Evolutionary conservation across 2,113 vertebrate genomes (phyloP), one percentile per base, ranked within the genome.

Genomic region (Sialia sialis): DNA sequence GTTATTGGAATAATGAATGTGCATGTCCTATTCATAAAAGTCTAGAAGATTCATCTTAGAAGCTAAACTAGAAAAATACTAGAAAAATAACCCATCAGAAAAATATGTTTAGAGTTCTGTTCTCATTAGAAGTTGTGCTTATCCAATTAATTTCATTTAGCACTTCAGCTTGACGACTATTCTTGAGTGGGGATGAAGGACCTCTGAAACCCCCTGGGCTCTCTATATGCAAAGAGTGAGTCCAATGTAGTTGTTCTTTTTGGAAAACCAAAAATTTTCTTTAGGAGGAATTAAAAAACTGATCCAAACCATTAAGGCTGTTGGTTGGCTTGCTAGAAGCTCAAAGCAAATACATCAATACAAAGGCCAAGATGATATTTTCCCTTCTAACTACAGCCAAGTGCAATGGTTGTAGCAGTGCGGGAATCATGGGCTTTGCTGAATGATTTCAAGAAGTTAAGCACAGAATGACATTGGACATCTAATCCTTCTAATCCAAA

Each of bases 401-500:
- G 16, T 3, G 27, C 10, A 6, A 56, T 82, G 44, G 22, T 20
- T 76, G 17, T 32, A 82, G 75, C 29, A n/a, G 44, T 55, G 34
- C 70, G 66, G 32, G 70, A 92, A 93, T 86, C 64, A 30, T 13
- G 10, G 17, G 25, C 25, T 81, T 75, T 72, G 27, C 34, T 89
- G 69, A 68, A 52, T 56, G 10, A 90, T 87, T 89, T 82, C 72
- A 64, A 29, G 72, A 84, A 75, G 7, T 90, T 79, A 82, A 79
- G 20, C 11, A 5, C 13, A 92, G 84, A 91, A 94, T 84, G 63
- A 7, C 69, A 66, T 41, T 62, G 70, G 60, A 69, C 34, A 87
- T 39, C 29, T 92, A 95, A 93, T 89, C 93, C 77, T 79, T 62
- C 62, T 89, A 82, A 83, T 83, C 48, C 55, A 83, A 83, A 93